Evolutionary conservation across 2,888 invertebrate species (phyloP).

Genomic region (Meliscaeva auricollis): DNA sequence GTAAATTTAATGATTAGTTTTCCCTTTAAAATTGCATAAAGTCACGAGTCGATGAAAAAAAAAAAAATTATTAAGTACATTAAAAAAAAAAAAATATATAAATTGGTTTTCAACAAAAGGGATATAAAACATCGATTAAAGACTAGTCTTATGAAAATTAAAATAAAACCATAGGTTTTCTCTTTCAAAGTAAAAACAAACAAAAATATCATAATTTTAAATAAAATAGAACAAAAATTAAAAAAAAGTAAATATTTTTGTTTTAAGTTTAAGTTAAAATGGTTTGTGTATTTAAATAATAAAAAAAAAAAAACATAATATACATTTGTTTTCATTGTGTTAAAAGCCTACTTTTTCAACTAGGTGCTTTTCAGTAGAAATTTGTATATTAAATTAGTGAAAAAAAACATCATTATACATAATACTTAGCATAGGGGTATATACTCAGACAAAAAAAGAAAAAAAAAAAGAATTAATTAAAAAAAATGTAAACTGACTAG

Average conservation of each 20-base stretch:
- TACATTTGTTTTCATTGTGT: conserved; percentile 40
- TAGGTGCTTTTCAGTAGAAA: conserved; percentile 74
- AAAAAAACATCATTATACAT: conserved; percentile 56
- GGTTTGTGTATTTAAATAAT: conserved; percentile 36
- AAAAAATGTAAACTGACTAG: conserved; percentile 63
- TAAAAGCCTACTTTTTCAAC: conserved; percentile 61
- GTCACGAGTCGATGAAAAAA: conserved; percentile 33
- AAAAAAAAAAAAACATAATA: conserved; percentile 20
- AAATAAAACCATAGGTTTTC: conserved; percentile 39
- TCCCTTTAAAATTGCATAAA: conserved; percentile 12
- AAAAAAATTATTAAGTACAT: conserved; percentile 9
- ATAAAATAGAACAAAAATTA: conserved; percentile 25
- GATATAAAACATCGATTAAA: conserved; percentile 46
- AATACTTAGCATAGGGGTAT: conserved; percentile 61
- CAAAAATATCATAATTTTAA: background rate
- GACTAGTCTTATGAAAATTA: conserved; percentile 57
- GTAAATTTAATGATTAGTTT: background rate
- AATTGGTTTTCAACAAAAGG: conserved; percentile 44
- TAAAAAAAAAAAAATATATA: conserved; percentile 24
- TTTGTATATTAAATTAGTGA: conserved; percentile 67
- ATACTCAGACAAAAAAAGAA: conserved; percentile 49
- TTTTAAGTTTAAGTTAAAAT: conserved; percentile 30
- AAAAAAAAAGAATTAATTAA: conserved; percentile 43
- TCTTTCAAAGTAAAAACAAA: conserved; percentile 11
- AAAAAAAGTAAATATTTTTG: conserved; percentile 8